Evolutionary conservation across 1,140 invertebrate genomes (phyloP), one percentile per base, ranked within the genome.

Genomic region (Drosophila quadrilineata): DNA sequence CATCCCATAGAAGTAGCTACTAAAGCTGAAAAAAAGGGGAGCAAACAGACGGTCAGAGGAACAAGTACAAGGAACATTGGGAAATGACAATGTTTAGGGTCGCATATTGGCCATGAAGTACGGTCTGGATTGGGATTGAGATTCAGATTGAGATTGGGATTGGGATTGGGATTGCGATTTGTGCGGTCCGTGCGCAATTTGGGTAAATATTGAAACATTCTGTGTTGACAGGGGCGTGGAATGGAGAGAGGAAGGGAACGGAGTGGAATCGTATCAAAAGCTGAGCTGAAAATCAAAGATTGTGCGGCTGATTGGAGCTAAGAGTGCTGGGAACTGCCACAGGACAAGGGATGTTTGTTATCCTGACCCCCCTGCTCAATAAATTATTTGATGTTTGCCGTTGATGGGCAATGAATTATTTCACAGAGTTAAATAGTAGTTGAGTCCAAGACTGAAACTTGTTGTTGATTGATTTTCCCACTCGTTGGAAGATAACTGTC

Each of bases 141-240:
- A n/a, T n/a, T n/a, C n/a, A n/a, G n/a, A n/a, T n/a, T n/a, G n/a
- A n/a, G n/a, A n/a, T n/a, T n/a, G n/a, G n/a, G n/a, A n/a, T n/a
- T n/a, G n/a, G n/a, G n/a, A n/a, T n/a, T n/a, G n/a, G n/a, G n/a
- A n/a, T 85, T 71, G 79, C 74, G 64, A 77, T 77, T 65, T 58
- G 48, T 62, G 21, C 41, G 59, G 57, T 48, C 41, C 52, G 57
- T 31, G 43, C 53, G 73, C 77, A 71, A 84, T 84, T 84, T 84
- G 79, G 73, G 79, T 85, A 85, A 85, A 85, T 85, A 85, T 85
- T 85, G 74, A 85, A 85, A 64, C 79, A 71, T 84, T 84, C 74
- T 31, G 53, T 3, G 52, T 24, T 26, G 36, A 5, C 6, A 14
- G 10, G 16, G 6, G 26, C 17, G 24, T 10, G 12, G 16, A 16